Evolutionary conservation across 2,113 vertebrate species (phyloP), one percentile per base, ranked within the genome.

Genomic region (Bagarius yarrelli): DNA sequence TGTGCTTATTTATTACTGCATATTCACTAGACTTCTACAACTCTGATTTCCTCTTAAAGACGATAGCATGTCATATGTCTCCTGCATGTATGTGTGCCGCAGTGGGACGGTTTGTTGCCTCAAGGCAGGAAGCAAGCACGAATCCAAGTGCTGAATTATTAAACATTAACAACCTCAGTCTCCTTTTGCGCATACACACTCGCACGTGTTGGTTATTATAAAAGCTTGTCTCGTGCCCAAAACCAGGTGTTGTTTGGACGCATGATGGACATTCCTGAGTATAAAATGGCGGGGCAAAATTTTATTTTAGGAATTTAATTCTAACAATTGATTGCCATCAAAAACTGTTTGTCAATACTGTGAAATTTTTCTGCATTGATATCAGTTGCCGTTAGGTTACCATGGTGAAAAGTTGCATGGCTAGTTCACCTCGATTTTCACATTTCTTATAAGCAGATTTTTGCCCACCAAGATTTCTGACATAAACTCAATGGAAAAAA

Each of bases 71-170:
- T 52, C 44, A 0, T 18, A 69, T 16, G 27, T 32, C 53, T 72
- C 25, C 16, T 14, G 44, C 44, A 47, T 30, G 15, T 27, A 25
- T 30, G 44, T 18, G 44, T 12, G 69, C 69, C 3, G 44, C 69
- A 71, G n/a, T 19, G 44, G 69, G 40, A 52, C 69, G 5, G 30
- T 73, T 55, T 73, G 50, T 73, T 73, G 50, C 70, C 70, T 55
- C 27, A 19, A 19, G 70, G 70, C 70, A 73, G 69, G 44, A 47
- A 50, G 67, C 6, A 13, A 16, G 40, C 23, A 70, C 67, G 14
- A 55, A 73, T 55, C 50, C 70, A 73, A 55, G 27, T 73, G 70
- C 55, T 73, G 70, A 73, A 73, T 73, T 55, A 73, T 73, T 73
- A 55, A 73, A 15, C 27, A 34, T 23, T 55, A 73, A 60, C 78